Base-by-base conservation (phyloP, 2,797 vertebrate species). In the Pantherophis alleghaniensis region DNA sequence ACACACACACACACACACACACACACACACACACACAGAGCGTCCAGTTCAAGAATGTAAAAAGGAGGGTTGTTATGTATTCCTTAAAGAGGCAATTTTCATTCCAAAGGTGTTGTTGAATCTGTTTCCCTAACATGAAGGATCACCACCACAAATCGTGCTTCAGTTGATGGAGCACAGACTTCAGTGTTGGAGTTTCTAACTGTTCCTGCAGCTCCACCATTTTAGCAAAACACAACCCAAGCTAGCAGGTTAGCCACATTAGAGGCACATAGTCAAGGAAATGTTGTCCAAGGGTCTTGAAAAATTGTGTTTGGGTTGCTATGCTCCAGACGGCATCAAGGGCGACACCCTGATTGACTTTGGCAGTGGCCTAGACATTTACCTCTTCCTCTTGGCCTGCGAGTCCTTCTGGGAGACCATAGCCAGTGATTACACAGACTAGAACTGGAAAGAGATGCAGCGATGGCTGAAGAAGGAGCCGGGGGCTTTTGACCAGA, bases 291-390 rank as follows among this genome's bases (percentile, higher is more conserved):
- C 16, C 13, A 32, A 14, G 69, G 7, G 20, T 53, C 89, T 51
- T 55, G 24, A 69, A 87, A 28, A 42, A 13, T 2, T 12, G 32
- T 13, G 14, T 79, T 51, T 89, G 55, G 51, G 18, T 55, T 94
- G 12, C 55, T 93, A n/a, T 37, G 4, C 28, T 83, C 26, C 63
- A 98, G 98, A 96, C 7, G 97, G 97, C 28, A 89, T 98, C n/a
- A 96, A 93, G 16, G 98, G 98, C 11, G 86, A 95, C 74, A 91
- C 95, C 90, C 91, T 98, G 91, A 96, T 97, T 5, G 97, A 98
- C 69, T 96, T 97, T 16, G 97, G 97, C 56, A 96, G 95, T 0
- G 97, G 97, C 0, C 96, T 97, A 79, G 95, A 95, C 87, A 95
- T 98, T 92, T 94, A 97, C 69, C 95, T 96, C 57, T 91, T 97